Base-by-base conservation (phyloP, 2,888 invertebrate genomes). In the Hypselothyrea guttata region DNA sequence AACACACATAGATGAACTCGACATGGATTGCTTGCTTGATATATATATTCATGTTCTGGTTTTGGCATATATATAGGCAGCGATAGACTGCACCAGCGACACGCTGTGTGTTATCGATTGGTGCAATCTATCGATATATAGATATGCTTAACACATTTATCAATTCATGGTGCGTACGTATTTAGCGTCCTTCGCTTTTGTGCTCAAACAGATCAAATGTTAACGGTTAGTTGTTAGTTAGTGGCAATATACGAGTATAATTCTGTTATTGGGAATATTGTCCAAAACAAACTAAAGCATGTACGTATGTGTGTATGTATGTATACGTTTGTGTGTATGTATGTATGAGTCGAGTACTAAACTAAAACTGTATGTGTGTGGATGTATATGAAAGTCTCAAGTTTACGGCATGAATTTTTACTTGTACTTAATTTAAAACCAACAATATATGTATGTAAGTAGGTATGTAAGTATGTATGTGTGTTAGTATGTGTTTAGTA, bases 1-100 rank as follows among this genome's bases (percentile, higher is more conserved):
- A 78, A 88, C 88, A 88, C 88, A 88, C 81, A 87, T 85, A 83
- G 88, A 88, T 87, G 88, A 88, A 88, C 88, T 88, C 88, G 88
- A 88, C 88, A 88, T 87, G 75, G 86, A 75, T 82, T 86, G 79
- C 77, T 75, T 84, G 67, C 61, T 70, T 66, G 49, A 71, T 64
- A 65, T 59, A 46, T 56, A 57, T 56, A 44, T 51, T 53, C 40
- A n/a, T 18, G 11, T 27, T 46, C 49, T 54, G 54, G 54, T 53
- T 41, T n/a, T 53, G 47, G 33, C 44, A 51, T 34, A 59, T 47
- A 62, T 57, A 61, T 27, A n/a, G n/a, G 41, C 53, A 53, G 45
- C 44, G 42, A 42, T 40, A 49, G 37, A 38, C 54, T 42, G 31
- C 49, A 49, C 48, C 22, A 40, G 16, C 16, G 5, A 16, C 13